Base-by-base conservation (phyloP, 1,140 invertebrate species). In the Pectinophora gossypiella region DNA sequence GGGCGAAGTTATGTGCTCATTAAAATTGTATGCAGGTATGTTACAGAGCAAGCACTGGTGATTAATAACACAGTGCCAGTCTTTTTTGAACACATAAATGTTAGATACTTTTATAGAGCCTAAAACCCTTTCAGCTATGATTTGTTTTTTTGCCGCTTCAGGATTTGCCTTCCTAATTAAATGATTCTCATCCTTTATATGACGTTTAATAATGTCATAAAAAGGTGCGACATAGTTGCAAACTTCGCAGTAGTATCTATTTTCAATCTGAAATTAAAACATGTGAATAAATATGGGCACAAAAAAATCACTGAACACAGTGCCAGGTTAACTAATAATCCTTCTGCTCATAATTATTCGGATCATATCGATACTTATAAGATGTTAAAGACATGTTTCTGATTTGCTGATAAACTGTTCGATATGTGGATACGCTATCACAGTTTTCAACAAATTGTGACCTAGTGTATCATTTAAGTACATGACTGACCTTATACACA, bases 401-500 rank as follows among this genome's bases (percentile, higher is more conserved):
- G n/a, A n/a, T n/a, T n/a, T n/a, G n/a, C n/a, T n/a, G n/a, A n/a
- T n/a, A n/a, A n/a, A n/a, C n/a, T n/a, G n/a, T n/a, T n/a, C n/a
- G n/a, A n/a, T n/a, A n/a, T n/a, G n/a, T n/a, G n/a, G n/a, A n/a
- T n/a, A n/a, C n/a, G n/a, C n/a, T n/a, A n/a, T n/a, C n/a, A n/a
- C n/a, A n/a, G n/a, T n/a, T n/a, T n/a, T n/a, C n/a, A n/a, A n/a
- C n/a, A n/a, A n/a, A n/a, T n/a, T n/a, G n/a, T n/a, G n/a, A n/a
- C n/a, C n/a, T n/a, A n/a, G 6, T 12, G 27, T 32, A 32, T 40
- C n/a, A 2, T 40, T 6, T 40, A 7, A 40, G 36, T 54, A 77
- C n/a, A n/a, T n/a, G n/a, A n/a, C n/a, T n/a, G n/a, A n/a, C 78
- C 74, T 79, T 77, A 19, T 56, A 67, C 45, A 82, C 71, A n/a